phyloP scores from a whole-genome alignment of 2,113 vertebrate genomes.

The Saccopteryx leptura region DNA sequence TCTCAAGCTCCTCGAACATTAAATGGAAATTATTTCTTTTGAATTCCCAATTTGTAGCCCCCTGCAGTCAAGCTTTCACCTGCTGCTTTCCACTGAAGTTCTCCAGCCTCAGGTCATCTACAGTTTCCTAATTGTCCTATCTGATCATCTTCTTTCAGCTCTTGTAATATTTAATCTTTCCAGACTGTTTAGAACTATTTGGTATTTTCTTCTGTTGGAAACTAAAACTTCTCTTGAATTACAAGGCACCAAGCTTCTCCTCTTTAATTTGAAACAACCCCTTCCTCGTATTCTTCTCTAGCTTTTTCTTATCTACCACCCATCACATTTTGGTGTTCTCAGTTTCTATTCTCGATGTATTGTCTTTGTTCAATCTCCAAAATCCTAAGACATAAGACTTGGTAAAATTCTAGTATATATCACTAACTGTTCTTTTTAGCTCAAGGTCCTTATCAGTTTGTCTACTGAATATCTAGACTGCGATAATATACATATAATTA shows the following conservation, averaged over 20 bases:
- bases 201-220: constrained; percentile 3
- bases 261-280: background rate
- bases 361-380: background rate
- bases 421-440: background rate
- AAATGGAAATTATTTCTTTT: background rate
- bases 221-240: background rate
- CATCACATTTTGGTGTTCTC: background rate
- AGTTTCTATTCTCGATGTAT: background rate
- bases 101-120: background rate
- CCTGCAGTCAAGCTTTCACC: background rate
- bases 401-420: background rate
- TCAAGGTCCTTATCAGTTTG: background rate
- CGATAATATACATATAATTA: background rate
- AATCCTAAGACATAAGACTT: background rate
- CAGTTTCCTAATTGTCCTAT: background rate
- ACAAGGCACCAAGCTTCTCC: background rate
- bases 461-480: background rate
- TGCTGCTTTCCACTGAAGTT: background rate
- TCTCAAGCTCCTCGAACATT: background rate
- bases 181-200: background rate
- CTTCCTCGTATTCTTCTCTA: background rate
- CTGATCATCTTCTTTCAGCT: background rate
- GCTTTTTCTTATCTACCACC: background rate
- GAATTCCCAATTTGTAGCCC: background rate
- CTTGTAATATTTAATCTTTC: background rate